Percentiles rank a stretch among this genome's conserved stretches.
Evolutionary conservation across 2,113 vertebrate species (phyloP).

Genomic region (Puma concolor): DNA sequence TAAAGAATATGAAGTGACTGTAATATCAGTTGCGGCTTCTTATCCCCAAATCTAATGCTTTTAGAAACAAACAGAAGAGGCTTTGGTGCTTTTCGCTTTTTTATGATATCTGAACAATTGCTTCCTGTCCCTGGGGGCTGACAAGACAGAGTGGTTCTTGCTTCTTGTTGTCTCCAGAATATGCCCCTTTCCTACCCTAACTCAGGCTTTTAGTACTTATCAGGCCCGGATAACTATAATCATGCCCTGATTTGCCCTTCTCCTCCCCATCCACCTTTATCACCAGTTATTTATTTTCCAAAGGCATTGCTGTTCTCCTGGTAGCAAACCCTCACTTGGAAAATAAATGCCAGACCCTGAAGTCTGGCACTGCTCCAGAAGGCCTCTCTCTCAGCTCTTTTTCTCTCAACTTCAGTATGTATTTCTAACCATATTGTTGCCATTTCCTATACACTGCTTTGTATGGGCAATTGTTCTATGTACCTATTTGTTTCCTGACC

Average conservation of each 20-base stretch:
- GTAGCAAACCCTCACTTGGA: neutral
- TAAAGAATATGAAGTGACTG: neutral
- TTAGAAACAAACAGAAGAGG: neutral
- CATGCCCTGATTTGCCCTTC: neutral
- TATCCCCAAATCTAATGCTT: neutral
- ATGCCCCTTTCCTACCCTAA: neutral
- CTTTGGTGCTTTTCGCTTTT: neutral
- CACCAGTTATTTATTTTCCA: neutral
- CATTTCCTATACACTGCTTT: neutral
- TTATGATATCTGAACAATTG: neutral
- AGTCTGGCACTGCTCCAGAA: neutral
- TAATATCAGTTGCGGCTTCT: conserved; percentile 26
- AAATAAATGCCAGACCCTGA: neutral
- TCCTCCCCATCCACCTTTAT: neutral
- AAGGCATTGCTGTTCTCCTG: neutral
- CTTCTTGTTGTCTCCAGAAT: neutral
- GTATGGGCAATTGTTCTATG: neutral
- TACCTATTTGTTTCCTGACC: neutral
- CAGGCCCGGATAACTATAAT: neutral
- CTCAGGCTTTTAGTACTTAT: neutral
- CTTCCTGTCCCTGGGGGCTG: neutral
- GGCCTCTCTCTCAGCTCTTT: neutral
- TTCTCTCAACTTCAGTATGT: neutral
- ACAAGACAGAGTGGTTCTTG: neutral
- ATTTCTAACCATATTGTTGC: neutral